A percentile compares a stretch with the other conserved stretches of the same genome.
Conservation (phyloP, 35 echinoderm and acorn worm genomes). For the Ophiothrix spiculata region DNA sequence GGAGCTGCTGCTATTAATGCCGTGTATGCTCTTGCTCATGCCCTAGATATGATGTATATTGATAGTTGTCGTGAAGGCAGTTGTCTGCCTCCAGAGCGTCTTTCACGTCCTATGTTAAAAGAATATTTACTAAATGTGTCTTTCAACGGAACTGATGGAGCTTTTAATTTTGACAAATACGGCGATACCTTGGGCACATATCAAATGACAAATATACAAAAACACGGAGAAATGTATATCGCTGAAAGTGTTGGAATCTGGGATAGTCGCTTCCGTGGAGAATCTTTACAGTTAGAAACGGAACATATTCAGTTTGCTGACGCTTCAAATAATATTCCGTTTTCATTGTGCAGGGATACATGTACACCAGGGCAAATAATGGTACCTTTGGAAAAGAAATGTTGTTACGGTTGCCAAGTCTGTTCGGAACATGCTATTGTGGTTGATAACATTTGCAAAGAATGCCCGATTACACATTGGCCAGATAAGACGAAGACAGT, state of each 20-base stretch:
- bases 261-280: not conserved
- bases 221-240: not conserved
- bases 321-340: not conserved
- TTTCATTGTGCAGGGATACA: constrained; percentile 21
- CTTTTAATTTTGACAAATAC: constrained; percentile 10
- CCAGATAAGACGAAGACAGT: not conserved
- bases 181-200: constrained; percentile 26
- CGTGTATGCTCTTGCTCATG: constrained; percentile 41
- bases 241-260: not conserved
- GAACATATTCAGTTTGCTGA: not conserved
- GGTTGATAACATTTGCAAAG: not conserved
- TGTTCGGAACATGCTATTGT: constrained; percentile 2
- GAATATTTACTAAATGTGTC: constrained; percentile 17
- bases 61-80: not conserved
- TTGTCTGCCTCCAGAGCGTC: not conserved
- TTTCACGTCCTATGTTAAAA: not conserved
- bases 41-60: not conserved
- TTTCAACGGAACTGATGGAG: constrained; percentile 15
- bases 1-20: not conserved
- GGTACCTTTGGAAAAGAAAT: constrained; percentile 6
- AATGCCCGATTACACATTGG: not conserved
- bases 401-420: constrained; percentile 19
- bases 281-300: not conserved
- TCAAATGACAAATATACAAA: not conserved
- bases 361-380: not conserved